These are phyloP conservation scores for Rhodophaea formosa DNA, from an alignment of 2,888 invertebrate genomes.

Conservation along the genomic window DNA sequence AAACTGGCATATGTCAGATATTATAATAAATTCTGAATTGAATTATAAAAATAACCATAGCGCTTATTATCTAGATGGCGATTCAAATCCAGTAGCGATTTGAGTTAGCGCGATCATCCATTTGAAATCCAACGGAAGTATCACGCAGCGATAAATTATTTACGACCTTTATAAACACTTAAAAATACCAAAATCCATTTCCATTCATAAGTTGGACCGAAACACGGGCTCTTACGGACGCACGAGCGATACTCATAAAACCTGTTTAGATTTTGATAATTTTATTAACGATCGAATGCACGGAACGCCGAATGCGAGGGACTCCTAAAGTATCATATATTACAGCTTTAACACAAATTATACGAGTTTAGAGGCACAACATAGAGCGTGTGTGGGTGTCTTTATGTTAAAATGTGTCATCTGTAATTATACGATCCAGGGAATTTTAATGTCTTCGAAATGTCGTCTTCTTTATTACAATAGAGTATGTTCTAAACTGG, in stretches of 20 bases:
- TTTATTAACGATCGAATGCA: slow-evolving; percentile 79
- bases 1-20: slow-evolving; percentile 27
- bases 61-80: slow-evolving; percentile 49
- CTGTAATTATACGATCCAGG: slow-evolving; percentile 77
- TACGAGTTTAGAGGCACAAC: slow-evolving; percentile 78
- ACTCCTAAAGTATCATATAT: slow-evolving; percentile 76
- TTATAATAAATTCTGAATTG: slow-evolving; percentile 28
- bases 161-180: slow-evolving; percentile 78
- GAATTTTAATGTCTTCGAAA: slow-evolving; percentile 78
- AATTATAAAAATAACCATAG: slow-evolving; percentile 44
- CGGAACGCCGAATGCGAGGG: slow-evolving; percentile 67
- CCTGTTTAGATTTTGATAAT: slow-evolving; percentile 81
- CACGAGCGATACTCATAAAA: slow-evolving; percentile 74
- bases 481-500: slow-evolving; percentile 67
- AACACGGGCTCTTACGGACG: slow-evolving; percentile 59
- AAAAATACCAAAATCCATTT: slow-evolving; percentile 78
- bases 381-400: slow-evolving; percentile 74
- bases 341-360: slow-evolving; percentile 81
- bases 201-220: slow-evolving; percentile 75
- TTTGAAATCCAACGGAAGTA: slow-evolving; percentile 76
- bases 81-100: slow-evolving; percentile 72
- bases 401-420: slow-evolving; percentile 80
- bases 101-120: slow-evolving; percentile 58
- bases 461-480: slow-evolving; percentile 77
- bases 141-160: slow-evolving; percentile 78